Evolutionary conservation across 2,797 vertebrate species (phyloP), one percentile per base, ranked within the genome.

Genomic region (Sebastes steindachneri): DNA sequence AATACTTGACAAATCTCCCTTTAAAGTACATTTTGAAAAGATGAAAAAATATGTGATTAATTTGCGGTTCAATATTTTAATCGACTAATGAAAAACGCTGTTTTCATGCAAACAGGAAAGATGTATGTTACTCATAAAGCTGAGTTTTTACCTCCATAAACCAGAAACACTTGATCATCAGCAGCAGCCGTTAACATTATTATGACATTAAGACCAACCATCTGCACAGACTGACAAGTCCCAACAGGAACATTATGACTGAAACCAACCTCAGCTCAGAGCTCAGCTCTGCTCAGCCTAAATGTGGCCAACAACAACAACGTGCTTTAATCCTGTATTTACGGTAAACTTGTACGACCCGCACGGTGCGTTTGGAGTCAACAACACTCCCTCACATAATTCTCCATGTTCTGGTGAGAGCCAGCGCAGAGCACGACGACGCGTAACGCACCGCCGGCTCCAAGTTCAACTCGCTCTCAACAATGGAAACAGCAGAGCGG

Each of bases 401-500:
- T 26, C 78, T 54, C 63, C 55, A 8, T 54, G 75, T 72, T 9
- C 37, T 69, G 28, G 70, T 9, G 9, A 73, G 28, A 45, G 58
- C 41, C 41, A 17, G 41, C 41, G 41, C 15, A 26, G 72, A 54
- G 79, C 79, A 54, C 51, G 6, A 37, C 25, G 48, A 77, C 80
- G 51, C 51, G 53, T 45, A 45, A 15, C 41, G 41, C 41, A 17
- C 41, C 41, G 15, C 41, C 41, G 15, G 41, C 41, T 45, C 41
- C 6, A 45, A 45, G 15, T 45, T 45, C 41, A 45, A 45, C 41
- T 45, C 15, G 41, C 41, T 45, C 66, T 72, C 82, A 80, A 93
- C 88, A 92, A 91, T 83, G 75, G 87, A 86, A 84, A 88, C 8
- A 68, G 75, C 83, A 29, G 75, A 87, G 85, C 75, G 45, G 84